These are phyloP conservation scores for Andrena fulva DNA, from an alignment of 2,888 invertebrate genomes.

Conservation along the genomic window DNA sequence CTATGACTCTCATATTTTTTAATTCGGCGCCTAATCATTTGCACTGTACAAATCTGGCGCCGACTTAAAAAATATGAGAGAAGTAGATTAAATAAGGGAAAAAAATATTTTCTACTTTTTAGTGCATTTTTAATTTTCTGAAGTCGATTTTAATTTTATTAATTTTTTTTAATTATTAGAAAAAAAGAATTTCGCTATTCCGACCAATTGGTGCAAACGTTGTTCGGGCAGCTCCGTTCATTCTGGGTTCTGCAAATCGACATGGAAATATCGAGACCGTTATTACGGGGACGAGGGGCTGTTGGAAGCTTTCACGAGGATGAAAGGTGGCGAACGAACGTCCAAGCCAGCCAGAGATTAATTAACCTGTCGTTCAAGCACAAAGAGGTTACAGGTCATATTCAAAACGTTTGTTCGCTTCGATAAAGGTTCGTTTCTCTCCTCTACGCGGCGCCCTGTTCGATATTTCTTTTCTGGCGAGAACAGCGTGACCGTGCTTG, in stretches of 20 bases:
- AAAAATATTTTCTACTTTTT: too few relatives aligned
- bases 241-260: constrained; percentile 29
- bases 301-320: constrained; percentile 41
- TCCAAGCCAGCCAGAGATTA: constrained; percentile 61
- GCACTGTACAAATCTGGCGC: too few relatives aligned
- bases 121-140: too few relatives aligned
- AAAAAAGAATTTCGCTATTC: too few relatives aligned
- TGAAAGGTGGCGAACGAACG: constrained; percentile 56
- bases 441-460: constrained; percentile 4
- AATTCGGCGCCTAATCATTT: too few relatives aligned
- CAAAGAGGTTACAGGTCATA: constrained; percentile 61
- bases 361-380: constrained; percentile 71
- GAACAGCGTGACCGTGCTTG: neutral
- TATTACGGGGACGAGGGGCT: constrained; percentile 44
- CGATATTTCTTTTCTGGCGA: constrained; percentile 29
- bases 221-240: constrained; percentile 10
- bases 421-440: constrained; percentile 46
- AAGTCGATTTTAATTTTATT: too few relatives aligned
- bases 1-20: too few relatives aligned
- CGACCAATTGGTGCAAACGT: too few relatives aligned
- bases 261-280: constrained; percentile 38
- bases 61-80: too few relatives aligned
- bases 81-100: too few relatives aligned
- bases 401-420: constrained; percentile 54
- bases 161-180: too few relatives aligned